Evolutionary conservation across 2,797 vertebrate species (phyloP), one percentile per base, ranked within the genome.

Genomic region (Chaenodraco wilsoni): DNA sequence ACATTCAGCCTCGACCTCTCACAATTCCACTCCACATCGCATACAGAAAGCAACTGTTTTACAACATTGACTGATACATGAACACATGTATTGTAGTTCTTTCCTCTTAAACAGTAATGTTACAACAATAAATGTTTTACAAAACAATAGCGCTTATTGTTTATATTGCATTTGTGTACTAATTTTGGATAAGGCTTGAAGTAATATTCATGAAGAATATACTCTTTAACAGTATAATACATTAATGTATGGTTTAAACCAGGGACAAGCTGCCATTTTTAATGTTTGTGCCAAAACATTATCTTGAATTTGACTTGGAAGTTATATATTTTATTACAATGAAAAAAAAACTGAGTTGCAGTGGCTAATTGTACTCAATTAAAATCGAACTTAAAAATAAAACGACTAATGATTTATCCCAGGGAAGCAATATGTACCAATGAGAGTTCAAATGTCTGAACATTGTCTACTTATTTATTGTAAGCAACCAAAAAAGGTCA

Each of bases 61-160:
- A 12, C 40, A 70, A 67, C 73, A 41, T 12, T 21, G 50, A 68
- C 23, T 69, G 45, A 74, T 23, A 4, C 33, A 15, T 19, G 56
- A 4, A 43, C 17, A 40, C n/a, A 56, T 72, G 43, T 65, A 16
- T 60, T 72, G 27, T 67, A 45, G 33, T 64, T 31, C 1, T 74
- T 81, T 9, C n/a, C 59, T 72, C 8, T 46, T 43, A 9, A 48
- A 37, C 49, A 79, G 41, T 40, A 79, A 6, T 79, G 79, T 82
- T 78, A 82, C 77, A 76, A 44, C 1, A 87, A 74, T 46, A 82
- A 83, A 84, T 59, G 67, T 67, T 65, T 75, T 77, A 83, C 14
- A 52, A n/a, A 43, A 62, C 5, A 5, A 3, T 61, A 6, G 51
- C 27, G 44, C 40, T 55, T 61, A 31, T 46, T 14, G 19, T 69